These are phyloP conservation scores for Xylocopa sonorina DNA, from an alignment of 1,140 invertebrate genomes.

Conservation along the genomic window DNA sequence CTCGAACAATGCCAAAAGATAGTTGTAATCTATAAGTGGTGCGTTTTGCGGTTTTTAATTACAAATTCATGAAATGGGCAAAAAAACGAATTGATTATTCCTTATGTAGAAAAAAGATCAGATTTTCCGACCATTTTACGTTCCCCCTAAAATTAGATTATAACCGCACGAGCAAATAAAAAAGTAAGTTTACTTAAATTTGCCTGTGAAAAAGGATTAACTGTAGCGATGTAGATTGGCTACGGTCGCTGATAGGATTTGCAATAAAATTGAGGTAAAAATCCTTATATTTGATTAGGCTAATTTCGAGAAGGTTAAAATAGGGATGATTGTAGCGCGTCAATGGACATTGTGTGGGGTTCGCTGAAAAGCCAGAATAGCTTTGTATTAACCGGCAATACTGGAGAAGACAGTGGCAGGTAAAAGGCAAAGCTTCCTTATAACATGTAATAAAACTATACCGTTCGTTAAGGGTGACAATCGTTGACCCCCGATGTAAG, in stretches of 20 bases:
- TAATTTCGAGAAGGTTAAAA: background rate
- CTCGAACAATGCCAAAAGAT: background rate
- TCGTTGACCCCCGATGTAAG: background rate
- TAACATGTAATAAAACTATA: constrained; percentile 36
- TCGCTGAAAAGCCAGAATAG: constrained; percentile 24
- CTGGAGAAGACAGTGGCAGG: constrained; percentile 15
- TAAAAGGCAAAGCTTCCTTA: constrained; percentile 12
- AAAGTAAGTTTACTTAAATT: background rate
- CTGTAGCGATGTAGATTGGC: no score
- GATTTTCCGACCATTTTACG: background rate
- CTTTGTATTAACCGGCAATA: constrained; percentile 22
- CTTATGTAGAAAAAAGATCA: background rate
- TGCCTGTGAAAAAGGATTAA: background rate
- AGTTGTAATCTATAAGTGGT: background rate
- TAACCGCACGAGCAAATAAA: background rate
- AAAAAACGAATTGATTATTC: background rate
- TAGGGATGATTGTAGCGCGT: background rate
- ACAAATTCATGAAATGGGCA: no score
- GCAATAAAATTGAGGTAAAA: background rate
- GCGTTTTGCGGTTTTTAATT: background rate
- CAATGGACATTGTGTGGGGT: constrained; percentile 44
- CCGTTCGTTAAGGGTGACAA: background rate
- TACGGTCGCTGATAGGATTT: background rate
- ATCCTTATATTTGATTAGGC: background rate
- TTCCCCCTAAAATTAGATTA: background rate